Evolutionary conservation across 2,797 vertebrate genomes (phyloP).

Genomic region (Lacerta agilis): DNA sequence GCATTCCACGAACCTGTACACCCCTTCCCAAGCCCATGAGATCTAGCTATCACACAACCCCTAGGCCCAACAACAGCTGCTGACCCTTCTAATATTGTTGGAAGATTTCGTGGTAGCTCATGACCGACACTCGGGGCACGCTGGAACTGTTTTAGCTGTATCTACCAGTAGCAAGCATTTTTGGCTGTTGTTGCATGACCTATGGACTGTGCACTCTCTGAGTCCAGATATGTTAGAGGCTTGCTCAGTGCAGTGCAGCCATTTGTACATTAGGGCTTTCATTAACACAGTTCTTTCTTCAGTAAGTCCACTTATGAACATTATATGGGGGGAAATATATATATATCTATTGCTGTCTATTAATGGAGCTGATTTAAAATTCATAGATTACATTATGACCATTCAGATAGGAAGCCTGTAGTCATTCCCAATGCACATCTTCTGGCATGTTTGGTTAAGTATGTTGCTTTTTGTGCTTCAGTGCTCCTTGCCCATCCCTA

Average conservation of each 20-base stretch:
- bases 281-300: background rate
- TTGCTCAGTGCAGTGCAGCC: rapidly evolving
- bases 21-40: background rate
- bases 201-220: background rate
- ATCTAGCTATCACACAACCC: background rate
- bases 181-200: background rate
- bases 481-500: background rate
- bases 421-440: background rate
- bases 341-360: background rate
- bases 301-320: background rate
- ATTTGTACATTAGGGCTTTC: background rate
- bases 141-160: background rate
- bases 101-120: background rate
- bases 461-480: background rate
- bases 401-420: background rate
- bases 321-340: background rate
- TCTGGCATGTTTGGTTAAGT: rapidly evolving
- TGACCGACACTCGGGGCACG: background rate
- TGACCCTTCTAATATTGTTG: background rate
- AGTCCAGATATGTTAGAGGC: background rate
- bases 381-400: background rate
- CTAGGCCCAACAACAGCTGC: background rate
- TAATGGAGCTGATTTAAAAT: background rate
- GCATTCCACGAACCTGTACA: background rate
- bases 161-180: background rate